These are phyloP conservation scores for Megaceryle torquata DNA, from an alignment of 2,113 vertebrate species.

Conservation along the genomic window DNA sequence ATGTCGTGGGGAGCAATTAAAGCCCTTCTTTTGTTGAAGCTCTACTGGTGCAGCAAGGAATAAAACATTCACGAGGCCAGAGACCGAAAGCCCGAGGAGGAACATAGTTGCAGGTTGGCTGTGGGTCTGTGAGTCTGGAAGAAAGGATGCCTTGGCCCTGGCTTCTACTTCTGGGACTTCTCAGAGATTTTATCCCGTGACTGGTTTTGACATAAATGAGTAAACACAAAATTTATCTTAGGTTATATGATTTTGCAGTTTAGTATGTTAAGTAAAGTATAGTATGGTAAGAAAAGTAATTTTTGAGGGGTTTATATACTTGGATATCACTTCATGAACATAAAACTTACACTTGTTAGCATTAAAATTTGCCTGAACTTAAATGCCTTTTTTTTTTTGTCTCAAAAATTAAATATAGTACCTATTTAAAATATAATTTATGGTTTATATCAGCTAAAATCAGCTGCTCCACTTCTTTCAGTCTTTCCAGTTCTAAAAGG, in stretches of 20 bases:
- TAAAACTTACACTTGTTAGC: neutral
- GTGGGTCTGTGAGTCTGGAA: neutral
- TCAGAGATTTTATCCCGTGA: neutral
- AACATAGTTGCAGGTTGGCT: fast-evolving
- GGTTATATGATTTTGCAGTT: neutral
- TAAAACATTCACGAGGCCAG: neutral
- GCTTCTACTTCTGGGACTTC: neutral
- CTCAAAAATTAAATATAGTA: neutral
- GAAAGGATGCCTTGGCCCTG: neutral
- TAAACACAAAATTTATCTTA: neutral
- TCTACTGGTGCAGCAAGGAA: neutral
- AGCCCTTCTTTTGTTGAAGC: neutral
- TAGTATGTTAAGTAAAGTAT: neutral
- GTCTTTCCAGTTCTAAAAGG: neutral
- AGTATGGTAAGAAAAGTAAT: neutral
- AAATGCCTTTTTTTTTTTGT: neutral
- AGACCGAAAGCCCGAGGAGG: fast-evolving
- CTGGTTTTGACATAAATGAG: neutral
- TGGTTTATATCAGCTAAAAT: neutral
- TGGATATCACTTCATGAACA: neutral
- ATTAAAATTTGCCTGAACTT: neutral
- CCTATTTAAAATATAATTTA: neutral
- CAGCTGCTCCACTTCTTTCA: neutral
- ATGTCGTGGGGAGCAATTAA: neutral
- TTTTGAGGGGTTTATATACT: neutral